Evolutionary conservation across 1,140 invertebrate genomes (phyloP).

Genomic region (Aleiodes sp.): DNA sequence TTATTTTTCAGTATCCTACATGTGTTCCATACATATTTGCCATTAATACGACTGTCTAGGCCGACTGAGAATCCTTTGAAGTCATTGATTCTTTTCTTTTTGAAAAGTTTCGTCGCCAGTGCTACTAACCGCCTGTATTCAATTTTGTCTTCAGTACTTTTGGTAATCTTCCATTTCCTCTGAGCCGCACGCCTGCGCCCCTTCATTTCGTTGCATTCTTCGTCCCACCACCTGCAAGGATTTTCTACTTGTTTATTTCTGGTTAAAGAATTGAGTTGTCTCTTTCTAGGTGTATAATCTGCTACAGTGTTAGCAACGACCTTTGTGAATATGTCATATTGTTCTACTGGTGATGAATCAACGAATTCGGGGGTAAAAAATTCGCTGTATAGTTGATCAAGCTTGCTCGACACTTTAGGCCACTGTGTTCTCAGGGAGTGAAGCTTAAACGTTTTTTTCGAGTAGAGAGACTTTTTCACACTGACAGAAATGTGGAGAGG

Average conservation of each 20-base stretch:
- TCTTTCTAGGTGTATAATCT: too few relatives aligned
- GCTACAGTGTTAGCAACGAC: too few relatives aligned
- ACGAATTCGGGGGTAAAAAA: background rate
- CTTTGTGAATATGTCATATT: too few relatives aligned
- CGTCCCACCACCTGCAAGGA: too few relatives aligned
- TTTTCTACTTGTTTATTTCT: too few relatives aligned
- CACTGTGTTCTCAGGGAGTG: background rate
- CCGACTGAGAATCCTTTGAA: slow-evolving; percentile 5
- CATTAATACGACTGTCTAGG: background rate
- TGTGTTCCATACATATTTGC: background rate
- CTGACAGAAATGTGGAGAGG: background rate
- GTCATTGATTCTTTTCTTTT: slow-evolving; percentile 5
- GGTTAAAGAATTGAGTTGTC: too few relatives aligned
- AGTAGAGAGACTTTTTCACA: background rate
- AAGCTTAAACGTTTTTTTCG: background rate
- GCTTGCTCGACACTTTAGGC: background rate
- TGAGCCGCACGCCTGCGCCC: background rate
- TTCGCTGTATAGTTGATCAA: background rate
- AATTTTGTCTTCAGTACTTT: background rate
- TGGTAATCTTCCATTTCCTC: background rate
- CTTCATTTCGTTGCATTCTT: too few relatives aligned
- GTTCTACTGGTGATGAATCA: background rate
- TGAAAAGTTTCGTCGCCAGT: background rate
- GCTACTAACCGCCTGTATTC: background rate
- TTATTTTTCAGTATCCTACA: background rate